A percentile compares a stretch with the other conserved stretches of the same genome.
These are phyloP conservation scores for Halichoeres trimaculatus DNA, from an alignment of 2,113 vertebrate species.

Conservation along the genomic window DNA sequence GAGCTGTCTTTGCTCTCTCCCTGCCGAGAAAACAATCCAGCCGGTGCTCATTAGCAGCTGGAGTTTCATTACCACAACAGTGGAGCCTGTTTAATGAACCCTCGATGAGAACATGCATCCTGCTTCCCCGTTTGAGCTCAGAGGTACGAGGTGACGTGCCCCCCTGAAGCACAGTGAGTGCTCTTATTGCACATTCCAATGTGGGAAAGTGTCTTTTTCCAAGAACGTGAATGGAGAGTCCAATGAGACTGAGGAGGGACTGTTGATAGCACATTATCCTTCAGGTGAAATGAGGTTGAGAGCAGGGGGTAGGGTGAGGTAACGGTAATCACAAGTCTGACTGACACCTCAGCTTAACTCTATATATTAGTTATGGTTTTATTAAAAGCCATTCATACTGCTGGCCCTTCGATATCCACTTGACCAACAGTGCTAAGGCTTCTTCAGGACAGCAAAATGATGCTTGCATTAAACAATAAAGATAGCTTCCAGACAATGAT, in stretches of 20 bases:
- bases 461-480: slow-evolving; percentile 10
- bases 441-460: slow-evolving; percentile 35
- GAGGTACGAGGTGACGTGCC: slow-evolving; percentile 64
- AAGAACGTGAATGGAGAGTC: slow-evolving; percentile 22
- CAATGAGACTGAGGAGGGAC: slow-evolving; percentile 32
- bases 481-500: background rate
- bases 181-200: slow-evolving; percentile 55
- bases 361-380: slow-evolving; percentile 28
- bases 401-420: slow-evolving; percentile 38
- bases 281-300: slow-evolving; percentile 18
- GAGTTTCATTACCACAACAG: slow-evolving; percentile 75
- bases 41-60: slow-evolving; percentile 79
- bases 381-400: background rate
- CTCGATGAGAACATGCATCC: slow-evolving; percentile 73
- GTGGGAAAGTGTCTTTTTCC: slow-evolving; percentile 29
- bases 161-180: slow-evolving; percentile 47
- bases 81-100: slow-evolving; percentile 75
- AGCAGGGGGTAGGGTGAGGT: background rate
- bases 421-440: slow-evolving; percentile 10
- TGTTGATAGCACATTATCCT: slow-evolving; percentile 22
- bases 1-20: slow-evolving; percentile 54
- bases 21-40: slow-evolving; percentile 76
- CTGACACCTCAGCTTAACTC: slow-evolving; percentile 32
- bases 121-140: slow-evolving; percentile 62
- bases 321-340: slow-evolving; percentile 12